Evolutionary conservation across 2,888 invertebrate genomes (phyloP), one percentile per base, ranked within the genome.

Genomic region (Tortrix viridana): DNA sequence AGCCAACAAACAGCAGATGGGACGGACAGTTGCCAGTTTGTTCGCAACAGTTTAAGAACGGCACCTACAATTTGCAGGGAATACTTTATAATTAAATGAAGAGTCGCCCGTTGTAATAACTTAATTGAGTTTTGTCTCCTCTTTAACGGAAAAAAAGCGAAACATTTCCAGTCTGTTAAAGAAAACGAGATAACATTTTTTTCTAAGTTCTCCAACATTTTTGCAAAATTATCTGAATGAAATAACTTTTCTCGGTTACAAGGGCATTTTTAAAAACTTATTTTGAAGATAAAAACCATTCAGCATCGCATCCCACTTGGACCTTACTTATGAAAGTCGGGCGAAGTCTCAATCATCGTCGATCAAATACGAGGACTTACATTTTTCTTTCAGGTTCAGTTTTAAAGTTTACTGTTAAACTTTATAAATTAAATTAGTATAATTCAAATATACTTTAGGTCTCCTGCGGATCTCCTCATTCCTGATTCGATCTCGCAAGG

Each of bases 51-150:
- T 66, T 62, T 59, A 59, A 52, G 47, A 53, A 41, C 56, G 54
- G 50, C 53, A 59, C 38, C 54, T 49, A 50, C 62, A 59, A 59
- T 67, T 68, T 50, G 57, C 55, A 65, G 57, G 53, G 63, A 66
- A 65, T 69, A 67, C 65, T 69, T 44, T 68, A 62, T 70, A 71
- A 71, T 71, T 69, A 70, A 71, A 70, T 71, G 66, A 68, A 46
- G 60, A 55, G 60, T 49, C 58, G 63, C 58, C 65, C 57, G 61
- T 63, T 63, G 57, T 63, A 53, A 63, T 53, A 58, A 59, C 58
- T 54, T 63, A 66, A 64, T 64, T 60, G 60, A 64, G 66, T 66
- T 66, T 62, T 55, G 43, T 44, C 56, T 20, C 48, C 37, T 57
- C 46, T 52, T 62, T 62, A 58, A 58, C 49, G 41, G 47, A 61